Conservation (phyloP, 2,113 vertebrate species). For the Daphoenositta chrysoptera region DNA sequence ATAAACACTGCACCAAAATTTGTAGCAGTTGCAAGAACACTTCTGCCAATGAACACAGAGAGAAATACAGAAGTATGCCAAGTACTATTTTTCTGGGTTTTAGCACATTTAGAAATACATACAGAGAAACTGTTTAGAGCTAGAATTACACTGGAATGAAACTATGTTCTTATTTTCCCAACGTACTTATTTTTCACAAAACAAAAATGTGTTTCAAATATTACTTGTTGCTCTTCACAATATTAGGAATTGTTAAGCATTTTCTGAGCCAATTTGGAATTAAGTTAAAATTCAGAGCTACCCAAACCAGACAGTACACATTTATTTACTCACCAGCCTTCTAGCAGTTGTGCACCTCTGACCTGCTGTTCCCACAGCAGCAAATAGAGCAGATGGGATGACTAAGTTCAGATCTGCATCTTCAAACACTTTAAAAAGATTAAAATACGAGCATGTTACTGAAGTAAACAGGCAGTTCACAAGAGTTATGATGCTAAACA, state of each 20-base stretch:
- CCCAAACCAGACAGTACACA: background rate
- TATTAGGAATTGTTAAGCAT: background rate
- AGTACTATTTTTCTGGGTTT: background rate
- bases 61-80: background rate
- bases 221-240: background rate
- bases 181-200: background rate
- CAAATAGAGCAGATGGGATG: conserved; percentile 89
- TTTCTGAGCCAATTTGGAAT: background rate
- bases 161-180: background rate
- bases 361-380: conserved; percentile 92
- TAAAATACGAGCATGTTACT: background rate
- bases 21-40: background rate
- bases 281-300: background rate
- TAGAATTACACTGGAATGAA: background rate
- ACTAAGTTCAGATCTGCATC: conserved; percentile 93
- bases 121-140: background rate
- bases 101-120: background rate
- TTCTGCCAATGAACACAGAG: background rate
- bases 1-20: background rate
- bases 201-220: background rate
- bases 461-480: background rate
- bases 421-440: conserved; percentile 79
- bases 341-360: conserved; percentile 94
- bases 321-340: conserved; percentile 79
- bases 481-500: background rate